Evolutionary conservation across 2,113 vertebrate genomes (phyloP).

Genomic region (Hemichromis elongatus): DNA sequence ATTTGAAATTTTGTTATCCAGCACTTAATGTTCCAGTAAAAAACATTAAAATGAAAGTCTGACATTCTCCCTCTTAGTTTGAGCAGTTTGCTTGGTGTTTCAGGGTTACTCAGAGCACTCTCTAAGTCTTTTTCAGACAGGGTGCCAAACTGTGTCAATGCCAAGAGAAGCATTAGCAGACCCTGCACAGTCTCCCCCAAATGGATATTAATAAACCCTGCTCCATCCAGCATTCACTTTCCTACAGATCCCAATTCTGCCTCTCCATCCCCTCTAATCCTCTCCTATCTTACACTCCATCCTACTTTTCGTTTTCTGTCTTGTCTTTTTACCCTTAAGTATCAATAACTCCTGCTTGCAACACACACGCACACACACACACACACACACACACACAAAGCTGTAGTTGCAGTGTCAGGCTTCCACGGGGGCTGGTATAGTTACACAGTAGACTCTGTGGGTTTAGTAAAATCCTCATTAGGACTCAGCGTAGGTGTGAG

Average conservation of each 20-base stretch:
- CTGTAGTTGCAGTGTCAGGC: slow-evolving; percentile 58
- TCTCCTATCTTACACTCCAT: slow-evolving; percentile 28
- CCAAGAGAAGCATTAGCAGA: slow-evolving; percentile 68
- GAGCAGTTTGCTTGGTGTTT: slow-evolving; percentile 39
- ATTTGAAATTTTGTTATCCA: background rate
- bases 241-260: slow-evolving; percentile 33
- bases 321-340: slow-evolving; percentile 47
- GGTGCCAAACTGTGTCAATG: slow-evolving; percentile 60
- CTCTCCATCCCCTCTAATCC: slow-evolving; percentile 41
- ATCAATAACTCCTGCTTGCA: slow-evolving; percentile 59
- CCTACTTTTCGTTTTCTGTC: slow-evolving; percentile 42
- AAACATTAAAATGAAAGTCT: slow-evolving; percentile 1
- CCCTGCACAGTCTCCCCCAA: slow-evolving; percentile 26
- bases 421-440: slow-evolving; percentile 50
- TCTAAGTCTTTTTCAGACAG: slow-evolving; percentile 48
- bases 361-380: background rate
- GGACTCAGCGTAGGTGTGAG: slow-evolving; percentile 62
- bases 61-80: background rate
- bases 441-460: slow-evolving; percentile 68
- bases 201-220: slow-evolving; percentile 69
- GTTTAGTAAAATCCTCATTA: slow-evolving; percentile 72
- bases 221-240: slow-evolving; percentile 37
- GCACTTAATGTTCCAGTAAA: background rate
- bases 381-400: background rate
- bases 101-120: slow-evolving; percentile 47